phyloP scores from a whole-genome alignment of 2,888 invertebrate species.

The Chironomus tentans region DNA sequence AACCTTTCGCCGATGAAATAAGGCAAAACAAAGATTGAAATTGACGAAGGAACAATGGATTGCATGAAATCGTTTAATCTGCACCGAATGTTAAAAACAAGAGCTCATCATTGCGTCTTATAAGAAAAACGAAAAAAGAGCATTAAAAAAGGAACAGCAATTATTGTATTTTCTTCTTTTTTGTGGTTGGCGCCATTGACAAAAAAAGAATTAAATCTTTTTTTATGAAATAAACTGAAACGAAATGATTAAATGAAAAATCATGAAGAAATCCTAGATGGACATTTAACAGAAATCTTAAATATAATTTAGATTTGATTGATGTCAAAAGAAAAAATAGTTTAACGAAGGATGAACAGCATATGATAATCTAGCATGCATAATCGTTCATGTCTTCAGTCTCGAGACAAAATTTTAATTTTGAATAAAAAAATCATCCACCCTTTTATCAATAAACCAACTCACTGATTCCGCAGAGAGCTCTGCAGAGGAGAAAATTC shows the following conservation, averaged over 20 bases:
- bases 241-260: background rate
- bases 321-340: background rate
- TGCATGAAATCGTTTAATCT: slow-evolving; percentile 29
- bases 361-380: background rate
- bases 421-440: background rate
- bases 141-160: background rate
- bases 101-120: background rate
- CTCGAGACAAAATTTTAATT: no score
- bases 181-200: slow-evolving; percentile 6
- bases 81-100: slow-evolving; percentile 5
- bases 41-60: slow-evolving; percentile 30
- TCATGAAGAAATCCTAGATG: background rate
- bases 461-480: background rate
- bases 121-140: background rate
- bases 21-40: slow-evolving; percentile 13
- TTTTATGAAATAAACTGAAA: background rate
- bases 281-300: background rate
- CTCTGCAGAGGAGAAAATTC: background rate
- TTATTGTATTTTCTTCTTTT: background rate
- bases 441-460: background rate
- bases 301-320: background rate
- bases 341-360: background rate
- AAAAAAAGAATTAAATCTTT: background rate
- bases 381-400: no score
- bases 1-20: background rate